Percentiles rank a stretch among this genome's conserved stretches.
These are phyloP conservation scores for Odontothrips loti DNA, from an alignment of 2,888 invertebrate species.

Conservation along the genomic window DNA sequence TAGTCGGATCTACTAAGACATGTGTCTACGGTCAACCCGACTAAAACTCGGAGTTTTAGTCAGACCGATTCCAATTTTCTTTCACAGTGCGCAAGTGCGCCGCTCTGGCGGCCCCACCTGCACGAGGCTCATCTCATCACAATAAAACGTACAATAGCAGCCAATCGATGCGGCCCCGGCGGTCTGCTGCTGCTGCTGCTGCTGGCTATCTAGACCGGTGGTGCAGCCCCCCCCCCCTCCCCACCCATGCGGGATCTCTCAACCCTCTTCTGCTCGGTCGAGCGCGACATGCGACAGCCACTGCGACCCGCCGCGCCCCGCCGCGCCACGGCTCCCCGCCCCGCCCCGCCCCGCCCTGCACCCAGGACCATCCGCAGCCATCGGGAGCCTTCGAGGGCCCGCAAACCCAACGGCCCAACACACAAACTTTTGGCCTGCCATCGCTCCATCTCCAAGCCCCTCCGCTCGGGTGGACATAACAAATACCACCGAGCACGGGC, in stretches of 20 bases:
- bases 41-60: too few species aligned
- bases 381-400: neutral
- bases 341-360: neutral
- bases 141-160: neutral
- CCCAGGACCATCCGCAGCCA: neutral
- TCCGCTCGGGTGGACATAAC: too few species aligned
- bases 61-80: too few species aligned
- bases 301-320: neutral
- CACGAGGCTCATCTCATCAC: too few species aligned
- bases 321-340: neutral
- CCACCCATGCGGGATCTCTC: neutral
- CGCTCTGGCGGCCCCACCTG: too few species aligned
- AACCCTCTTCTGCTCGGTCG: neutral
- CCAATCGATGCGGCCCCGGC: conserved; percentile 23
- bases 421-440: neutral
- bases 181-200: neutral
- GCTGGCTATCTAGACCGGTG: neutral
- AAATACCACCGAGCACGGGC: neutral
- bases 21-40: too few species aligned
- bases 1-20: too few species aligned
- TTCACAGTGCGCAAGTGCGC: too few species aligned
- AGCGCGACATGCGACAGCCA: conserved; percentile 1
- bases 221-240: neutral
- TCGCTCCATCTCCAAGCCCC: too few species aligned
- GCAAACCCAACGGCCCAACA: neutral